Conservation (phyloP, 1,140 invertebrate genomes). For the Drosophila ogumai region DNA sequence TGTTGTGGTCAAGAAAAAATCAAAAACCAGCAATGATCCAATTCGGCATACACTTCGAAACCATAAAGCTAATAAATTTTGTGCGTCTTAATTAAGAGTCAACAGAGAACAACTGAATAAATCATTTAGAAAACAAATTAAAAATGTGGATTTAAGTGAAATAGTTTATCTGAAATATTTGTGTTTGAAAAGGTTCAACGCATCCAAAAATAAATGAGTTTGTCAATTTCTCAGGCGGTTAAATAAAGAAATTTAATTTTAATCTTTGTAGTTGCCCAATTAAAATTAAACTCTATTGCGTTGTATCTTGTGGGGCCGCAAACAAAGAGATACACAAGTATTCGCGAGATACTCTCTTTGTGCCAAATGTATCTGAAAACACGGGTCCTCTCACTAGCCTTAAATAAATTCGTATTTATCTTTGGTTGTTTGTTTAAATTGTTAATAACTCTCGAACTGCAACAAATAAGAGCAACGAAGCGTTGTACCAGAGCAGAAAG, state of each 20-base stretch:
- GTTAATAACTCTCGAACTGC: conserved; percentile 63
- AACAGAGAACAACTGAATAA: not conserved
- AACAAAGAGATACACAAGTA: conserved; percentile 6
- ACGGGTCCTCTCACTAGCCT: conserved; percentile 3
- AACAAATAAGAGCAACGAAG: conserved; percentile 52
- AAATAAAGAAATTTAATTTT: conserved; percentile 47
- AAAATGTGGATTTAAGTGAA: not conserved
- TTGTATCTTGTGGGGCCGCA: conserved; percentile 14
- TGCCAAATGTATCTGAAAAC: conserved; percentile 32
- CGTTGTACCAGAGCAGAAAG: conserved; percentile 20
- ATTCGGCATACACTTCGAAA: conserved; percentile 21
- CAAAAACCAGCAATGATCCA: conserved; percentile 12
- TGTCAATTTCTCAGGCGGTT: conserved; percentile 11
- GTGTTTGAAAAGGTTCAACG: conserved; percentile 24
- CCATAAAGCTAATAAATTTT: not conserved
- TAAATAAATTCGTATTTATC: conserved; percentile 35
- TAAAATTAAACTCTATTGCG: conserved; percentile 41
- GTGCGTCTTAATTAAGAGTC: not conserved
- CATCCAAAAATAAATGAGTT: conserved; percentile 27
- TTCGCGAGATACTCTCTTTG: conserved; percentile 27
- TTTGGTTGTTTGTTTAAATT: conserved; percentile 68
- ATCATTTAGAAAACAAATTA: not conserved
- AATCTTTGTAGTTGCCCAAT: conserved; percentile 30
- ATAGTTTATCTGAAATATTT: not conserved
- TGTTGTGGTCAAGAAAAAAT: conserved; percentile 7